phyloP scores from a whole-genome alignment of 2,113 vertebrate species.

The Tiliqua scincoides region DNA sequence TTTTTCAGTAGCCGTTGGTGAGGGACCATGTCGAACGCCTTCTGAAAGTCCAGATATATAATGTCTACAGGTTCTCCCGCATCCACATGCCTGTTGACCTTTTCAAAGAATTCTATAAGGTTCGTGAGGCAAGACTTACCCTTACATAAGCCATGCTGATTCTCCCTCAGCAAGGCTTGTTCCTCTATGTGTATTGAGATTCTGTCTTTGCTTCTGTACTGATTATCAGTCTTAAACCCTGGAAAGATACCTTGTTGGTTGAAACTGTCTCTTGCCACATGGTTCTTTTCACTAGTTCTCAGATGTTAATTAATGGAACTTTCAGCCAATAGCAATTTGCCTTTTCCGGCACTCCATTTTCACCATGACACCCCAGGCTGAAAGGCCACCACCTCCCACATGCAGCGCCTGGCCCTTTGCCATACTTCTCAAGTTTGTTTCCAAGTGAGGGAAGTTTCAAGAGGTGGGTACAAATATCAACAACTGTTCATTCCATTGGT shows the following conservation, averaged over 20 bases:
- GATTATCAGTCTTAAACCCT: not conserved
- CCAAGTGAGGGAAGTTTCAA: not conserved
- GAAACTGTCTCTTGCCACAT: not conserved
- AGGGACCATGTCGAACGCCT: too few species aligned
- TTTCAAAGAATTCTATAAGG: too few species aligned
- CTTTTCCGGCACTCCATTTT: not conserved
- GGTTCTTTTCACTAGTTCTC: not conserved
- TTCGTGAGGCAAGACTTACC: too few species aligned
- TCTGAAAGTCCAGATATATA: too few species aligned
- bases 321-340: not conserved
- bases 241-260: not conserved
- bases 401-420: not conserved
- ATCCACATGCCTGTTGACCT: too few species aligned
- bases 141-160: too few species aligned
- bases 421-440: not conserved
- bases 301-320: not conserved
- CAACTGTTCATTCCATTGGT: constrained; percentile 8
- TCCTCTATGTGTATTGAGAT: too few species aligned
- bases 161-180: too few species aligned
- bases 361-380: not conserved
- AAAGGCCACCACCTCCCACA: not conserved
- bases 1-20: too few species aligned
- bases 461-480: not conserved
- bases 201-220: too few species aligned
- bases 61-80: too few species aligned